phyloP scores from a whole-genome alignment of 2,113 vertebrate species.

The Embiotoca jacksoni region DNA sequence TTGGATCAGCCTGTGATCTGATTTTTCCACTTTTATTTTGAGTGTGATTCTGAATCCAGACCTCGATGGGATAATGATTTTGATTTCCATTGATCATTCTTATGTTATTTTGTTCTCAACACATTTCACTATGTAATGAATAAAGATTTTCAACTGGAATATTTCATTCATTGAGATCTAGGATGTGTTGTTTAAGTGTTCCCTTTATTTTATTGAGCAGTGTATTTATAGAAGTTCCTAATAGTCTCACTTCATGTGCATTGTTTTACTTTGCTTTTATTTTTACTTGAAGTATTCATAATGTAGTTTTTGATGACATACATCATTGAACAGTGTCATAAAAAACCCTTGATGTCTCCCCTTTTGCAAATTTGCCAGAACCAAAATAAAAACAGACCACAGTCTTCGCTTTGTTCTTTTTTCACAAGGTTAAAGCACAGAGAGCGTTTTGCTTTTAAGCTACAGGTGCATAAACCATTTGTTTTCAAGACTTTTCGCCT shows the following conservation, averaged over 20 bases:
- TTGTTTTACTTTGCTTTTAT: slow-evolving; percentile 24
- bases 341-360: slow-evolving; percentile 13
- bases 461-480: slow-evolving; percentile 11
- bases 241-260: slow-evolving; percentile 5
- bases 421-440: slow-evolving; percentile 23
- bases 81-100: too few relatives aligned
- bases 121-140: too few relatives aligned
- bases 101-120: too few relatives aligned
- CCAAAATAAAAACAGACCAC: slow-evolving; percentile 15
- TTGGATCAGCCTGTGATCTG: too few relatives aligned
- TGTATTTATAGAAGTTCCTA: background rate
- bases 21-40: too few relatives aligned
- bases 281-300: background rate
- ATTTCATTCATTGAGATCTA: too few relatives aligned
- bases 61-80: too few relatives aligned
- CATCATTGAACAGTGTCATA: slow-evolving; percentile 3
- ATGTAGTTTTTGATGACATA: background rate
- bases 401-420: slow-evolving; percentile 8
- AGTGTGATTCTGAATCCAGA: too few relatives aligned
- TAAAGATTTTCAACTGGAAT: too few relatives aligned
- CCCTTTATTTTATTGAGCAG: too few relatives aligned
- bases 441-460: slow-evolving; percentile 23
- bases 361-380: slow-evolving; percentile 3
- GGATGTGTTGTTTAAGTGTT: too few relatives aligned
- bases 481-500: slow-evolving; percentile 7